These are phyloP conservation scores for Tetropium fuscum DNA, from an alignment of 2,888 invertebrate species.

Conservation along the genomic window DNA sequence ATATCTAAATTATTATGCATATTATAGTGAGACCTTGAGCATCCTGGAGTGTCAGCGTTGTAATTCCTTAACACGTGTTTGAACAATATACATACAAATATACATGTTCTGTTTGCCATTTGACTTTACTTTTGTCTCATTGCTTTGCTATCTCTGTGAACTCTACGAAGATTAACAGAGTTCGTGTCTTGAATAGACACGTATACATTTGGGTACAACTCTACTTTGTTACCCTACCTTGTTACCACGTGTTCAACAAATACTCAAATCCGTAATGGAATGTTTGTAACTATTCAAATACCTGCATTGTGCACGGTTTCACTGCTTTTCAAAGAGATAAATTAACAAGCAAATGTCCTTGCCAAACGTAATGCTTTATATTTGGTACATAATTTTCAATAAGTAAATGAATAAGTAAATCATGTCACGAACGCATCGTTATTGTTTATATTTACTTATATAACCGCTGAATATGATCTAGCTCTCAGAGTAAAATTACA, in stretches of 20 bases:
- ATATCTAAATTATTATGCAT: too few relatives aligned
- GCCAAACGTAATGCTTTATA: too few relatives aligned
- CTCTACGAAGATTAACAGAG: background rate
- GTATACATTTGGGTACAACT: background rate
- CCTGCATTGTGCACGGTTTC: background rate
- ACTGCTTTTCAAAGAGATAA: background rate
- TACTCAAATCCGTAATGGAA: background rate
- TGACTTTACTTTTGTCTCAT: background rate
- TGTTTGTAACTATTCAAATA: background rate
- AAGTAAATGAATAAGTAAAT: too few relatives aligned
- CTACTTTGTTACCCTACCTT: background rate
- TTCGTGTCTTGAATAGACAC: conserved; percentile 5
- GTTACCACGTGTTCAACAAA: background rate
- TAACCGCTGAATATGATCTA: too few relatives aligned
- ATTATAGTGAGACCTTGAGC: background rate
- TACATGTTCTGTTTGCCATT: conserved; percentile 4
- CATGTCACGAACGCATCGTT: too few relatives aligned
- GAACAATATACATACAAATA: too few relatives aligned
- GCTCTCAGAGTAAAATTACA: too few relatives aligned
- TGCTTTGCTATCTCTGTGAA: background rate
- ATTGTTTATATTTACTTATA: too few relatives aligned
- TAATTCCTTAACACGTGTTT: background rate
- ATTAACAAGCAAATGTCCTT: too few relatives aligned
- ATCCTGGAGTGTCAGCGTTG: background rate
- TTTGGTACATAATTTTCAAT: too few relatives aligned